Evolutionary conservation across 1,140 invertebrate genomes (phyloP), one percentile per base, ranked within the genome.

Genomic region (Diplogasteroides magnus): DNA sequence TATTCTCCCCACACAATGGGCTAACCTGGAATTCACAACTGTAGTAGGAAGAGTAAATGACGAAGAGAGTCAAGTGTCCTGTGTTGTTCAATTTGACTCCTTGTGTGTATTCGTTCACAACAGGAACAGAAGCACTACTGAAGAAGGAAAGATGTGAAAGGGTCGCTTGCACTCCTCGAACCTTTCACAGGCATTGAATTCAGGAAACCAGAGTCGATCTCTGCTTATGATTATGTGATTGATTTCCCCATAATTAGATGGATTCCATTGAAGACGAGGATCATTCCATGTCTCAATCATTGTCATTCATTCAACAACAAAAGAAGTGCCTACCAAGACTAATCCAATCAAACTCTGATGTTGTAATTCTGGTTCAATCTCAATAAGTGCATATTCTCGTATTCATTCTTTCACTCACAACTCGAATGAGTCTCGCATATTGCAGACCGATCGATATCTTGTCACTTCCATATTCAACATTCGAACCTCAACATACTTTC

Each of bases 261-360:
- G 60, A 63, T 68, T 59, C 67, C 67, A 68, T 1, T 32, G 23
- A 2, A 68, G 31, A 6, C 59, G 61, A 29, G 59, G 25, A 26
- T 68, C 67, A 27, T 68, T 32, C 67, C 67, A 68, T 14, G 57
- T 63, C 61, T 68, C 6, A 37, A 62, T 31, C 26, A 31, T 25
- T n/a, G 26, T 32, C 25, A 2, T 55, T 31, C 15, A 1, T n/a
- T n/a, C n/a, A n/a, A n/a, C n/a, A n/a, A n/a, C n/a, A n/a, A n/a
- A n/a, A n/a, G n/a, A n/a, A n/a, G n/a, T 19, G 6, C 37, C 19
- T 48, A 48, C 37, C 37, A 48, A 48, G 6, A 48, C 6, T 19
- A 48, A 6, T 11, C 37, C 37, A 19, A 48, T 19, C 37, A 48
- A 48, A 48, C 19, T 48, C 19, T 48, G 37, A 48, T 48, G 37